These are phyloP conservation scores for Ctenodactylus gundi DNA, from an alignment of 2,113 vertebrate species.

Conservation along the genomic window DNA sequence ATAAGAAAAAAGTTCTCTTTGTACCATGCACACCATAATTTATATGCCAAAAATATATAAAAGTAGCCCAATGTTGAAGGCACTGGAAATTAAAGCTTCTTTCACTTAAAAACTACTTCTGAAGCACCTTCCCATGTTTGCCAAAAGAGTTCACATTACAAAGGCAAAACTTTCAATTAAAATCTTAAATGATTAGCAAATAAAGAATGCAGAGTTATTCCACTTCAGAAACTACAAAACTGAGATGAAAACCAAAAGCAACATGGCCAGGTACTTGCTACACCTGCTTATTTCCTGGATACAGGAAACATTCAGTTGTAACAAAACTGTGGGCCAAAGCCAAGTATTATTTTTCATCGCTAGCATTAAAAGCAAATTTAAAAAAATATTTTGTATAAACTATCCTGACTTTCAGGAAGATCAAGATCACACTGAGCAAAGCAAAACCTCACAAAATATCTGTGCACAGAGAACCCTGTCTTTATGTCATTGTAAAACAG, in stretches of 20 bases:
- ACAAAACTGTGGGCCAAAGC: conserved; percentile 42
- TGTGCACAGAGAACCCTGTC: background rate
- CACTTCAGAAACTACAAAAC: conserved; percentile 37
- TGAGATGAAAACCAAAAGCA: conserved; percentile 43
- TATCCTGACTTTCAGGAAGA: conserved; percentile 13
- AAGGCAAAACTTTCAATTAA: conserved; percentile 51
- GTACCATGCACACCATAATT: conserved; percentile 16
- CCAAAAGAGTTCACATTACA: conserved; percentile 29
- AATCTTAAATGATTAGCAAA: conserved; percentile 55
- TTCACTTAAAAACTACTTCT: conserved; percentile 41
- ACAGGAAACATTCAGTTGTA: conserved; percentile 63
- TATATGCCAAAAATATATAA: conserved; percentile 50
- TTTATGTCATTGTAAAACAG: background rate
- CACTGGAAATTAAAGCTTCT: conserved; percentile 55
- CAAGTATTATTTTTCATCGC: conserved; percentile 40
- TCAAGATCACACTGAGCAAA: background rate
- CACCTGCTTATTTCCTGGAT: conserved; percentile 47
- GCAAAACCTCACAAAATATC: background rate
- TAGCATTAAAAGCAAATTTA: conserved; percentile 53
- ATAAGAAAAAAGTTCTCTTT: conserved; percentile 9
- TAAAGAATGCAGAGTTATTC: conserved; percentile 45
- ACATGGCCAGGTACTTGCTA: background rate
- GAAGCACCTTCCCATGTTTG: conserved; percentile 20
- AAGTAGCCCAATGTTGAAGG: conserved; percentile 12
- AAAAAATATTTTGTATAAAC: conserved; percentile 20